Base-by-base conservation (phyloP, 2,113 vertebrate genomes). In the Spheniscus mendiculus region DNA sequence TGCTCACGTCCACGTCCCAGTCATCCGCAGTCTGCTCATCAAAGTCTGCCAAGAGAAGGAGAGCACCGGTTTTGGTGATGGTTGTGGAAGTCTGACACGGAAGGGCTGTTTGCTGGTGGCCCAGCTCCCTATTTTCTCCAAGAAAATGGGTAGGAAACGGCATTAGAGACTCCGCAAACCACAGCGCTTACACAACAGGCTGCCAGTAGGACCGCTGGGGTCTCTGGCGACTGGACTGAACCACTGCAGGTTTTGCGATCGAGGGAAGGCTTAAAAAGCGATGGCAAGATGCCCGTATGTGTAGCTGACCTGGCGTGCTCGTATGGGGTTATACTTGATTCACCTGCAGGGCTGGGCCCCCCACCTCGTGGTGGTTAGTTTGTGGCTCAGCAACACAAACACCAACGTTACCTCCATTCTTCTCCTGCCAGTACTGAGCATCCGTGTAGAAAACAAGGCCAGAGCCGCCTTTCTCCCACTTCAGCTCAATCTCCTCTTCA, bases 1-100 rank as follows among this genome's bases (percentile, higher is more conserved):
- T 96, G 38, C 99, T 99, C 99, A 99, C 99, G 97, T 99, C 99
- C 78, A 99, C 99, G 19, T 99, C 99, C 99, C 99, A 99, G 97
- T 99, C 99, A 7, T 99, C 99, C 0, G 99, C 98, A 0, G 99
- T 99, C 97, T 99, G 98, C 96, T 99, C 99, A 44, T 99, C 99
- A 79, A 99, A 99, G 98, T 99, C 99, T 99, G 97, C 45, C 93
- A 79, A 97, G 96, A 94, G 42, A 97, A 83, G 66, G 62, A 29
- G 82, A 91, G 12, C 34, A 77, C 4, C 1, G 2, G 8, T 21
- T 52, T 16, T 6, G 45, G 70, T 29, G 73, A n/a, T 5, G 36
- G 16, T 6, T 29, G 45, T 15, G 61, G 62, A 47, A 49, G 30
- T 8, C 9, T 80, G 80, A 34, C 71, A 47, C 13, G 12, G 6